These are phyloP conservation scores for Leptopilina boulardi DNA, from an alignment of 1,140 invertebrate species.

Conservation along the genomic window DNA sequence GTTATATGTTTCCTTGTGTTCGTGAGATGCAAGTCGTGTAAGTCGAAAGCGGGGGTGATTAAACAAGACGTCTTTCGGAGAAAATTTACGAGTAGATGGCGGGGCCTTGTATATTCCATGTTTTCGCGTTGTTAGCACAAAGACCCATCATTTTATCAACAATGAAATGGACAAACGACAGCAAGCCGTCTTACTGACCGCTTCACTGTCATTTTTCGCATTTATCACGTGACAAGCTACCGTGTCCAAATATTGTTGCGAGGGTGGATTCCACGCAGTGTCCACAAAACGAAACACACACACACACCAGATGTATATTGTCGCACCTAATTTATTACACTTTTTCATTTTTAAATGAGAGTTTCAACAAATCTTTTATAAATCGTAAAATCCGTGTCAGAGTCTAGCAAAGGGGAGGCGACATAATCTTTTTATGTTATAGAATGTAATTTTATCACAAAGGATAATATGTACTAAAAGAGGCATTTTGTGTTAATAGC, in stretches of 20 bases:
- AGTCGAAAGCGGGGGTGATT: conserved; percentile 25
- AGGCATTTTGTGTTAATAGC: too few relatives aligned
- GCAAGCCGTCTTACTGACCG: conserved; percentile 49
- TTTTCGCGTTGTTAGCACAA: conserved; percentile 57
- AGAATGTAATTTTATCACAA: too few relatives aligned
- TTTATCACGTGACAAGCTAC: conserved; percentile 59
- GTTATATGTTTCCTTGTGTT: background rate
- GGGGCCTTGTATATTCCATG: conserved; percentile 55
- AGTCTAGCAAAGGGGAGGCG: too few relatives aligned
- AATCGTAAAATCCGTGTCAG: background rate
- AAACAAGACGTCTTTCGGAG: conserved; percentile 14
- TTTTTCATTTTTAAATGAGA: background rate
- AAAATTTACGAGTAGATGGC: conserved; percentile 56
- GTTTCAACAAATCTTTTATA: background rate
- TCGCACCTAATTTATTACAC: background rate
- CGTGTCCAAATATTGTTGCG: conserved; percentile 71
- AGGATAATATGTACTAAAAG: too few relatives aligned
- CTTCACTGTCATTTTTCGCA: conserved; percentile 47
- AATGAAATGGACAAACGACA: conserved; percentile 55
- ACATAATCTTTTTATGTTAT: too few relatives aligned
- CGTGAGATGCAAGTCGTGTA: background rate
- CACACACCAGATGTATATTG: background rate
- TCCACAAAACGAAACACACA: background rate
- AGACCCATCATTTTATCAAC: conserved; percentile 52
- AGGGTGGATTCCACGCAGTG: conserved; percentile 56